phyloP scores from a whole-genome alignment of 2,797 vertebrate genomes.

The Hippoglossus hippoglossus region DNA sequence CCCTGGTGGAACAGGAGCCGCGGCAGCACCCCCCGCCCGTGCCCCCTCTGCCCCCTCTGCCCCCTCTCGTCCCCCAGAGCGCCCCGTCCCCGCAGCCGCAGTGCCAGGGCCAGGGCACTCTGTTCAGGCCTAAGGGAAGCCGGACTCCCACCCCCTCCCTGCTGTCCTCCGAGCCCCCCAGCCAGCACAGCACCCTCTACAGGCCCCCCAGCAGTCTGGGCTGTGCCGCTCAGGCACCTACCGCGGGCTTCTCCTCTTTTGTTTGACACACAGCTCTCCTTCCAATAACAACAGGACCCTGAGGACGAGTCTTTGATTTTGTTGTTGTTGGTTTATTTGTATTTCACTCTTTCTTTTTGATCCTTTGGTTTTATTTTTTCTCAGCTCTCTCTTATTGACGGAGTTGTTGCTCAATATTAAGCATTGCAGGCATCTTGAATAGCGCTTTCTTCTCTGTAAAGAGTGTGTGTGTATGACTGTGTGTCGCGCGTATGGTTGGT shows the following conservation, averaged over 20 bases:
- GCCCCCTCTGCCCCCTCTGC: constrained; percentile 84
- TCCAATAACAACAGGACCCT: constrained; percentile 72
- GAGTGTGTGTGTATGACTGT: constrained; percentile 60
- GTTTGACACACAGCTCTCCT: constrained; percentile 89
- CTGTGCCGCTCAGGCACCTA: constrained; percentile 90
- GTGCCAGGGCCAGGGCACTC: constrained; percentile 89
- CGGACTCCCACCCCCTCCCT: constrained; percentile 94
- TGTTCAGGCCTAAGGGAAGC: constrained; percentile 95
- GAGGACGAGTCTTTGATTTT: constrained; percentile 68
- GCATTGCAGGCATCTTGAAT: constrained; percentile 74
- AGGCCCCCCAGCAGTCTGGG: constrained; percentile 96
- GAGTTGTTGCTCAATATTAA: constrained; percentile 73
- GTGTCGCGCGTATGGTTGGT: constrained; percentile 57
- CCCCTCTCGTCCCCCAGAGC: constrained; percentile 80
- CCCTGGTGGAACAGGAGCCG: constrained; percentile 86
- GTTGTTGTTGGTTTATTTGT: constrained; percentile 73
- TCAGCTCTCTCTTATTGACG: constrained; percentile 61
- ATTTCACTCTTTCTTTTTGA: constrained; percentile 46
- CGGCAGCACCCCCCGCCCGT: constrained; percentile 82
- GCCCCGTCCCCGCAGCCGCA: constrained; percentile 85
- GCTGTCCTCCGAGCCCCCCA: constrained; percentile 88
- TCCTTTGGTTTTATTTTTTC: constrained; percentile 10
- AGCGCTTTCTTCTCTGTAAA: constrained; percentile 77
- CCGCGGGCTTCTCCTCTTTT: constrained; percentile 97
- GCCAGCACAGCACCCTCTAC: constrained; percentile 92